A percentile compares a stretch with the other conserved stretches of the same genome.
Conservation (phyloP, 2,888 invertebrate species). For the Hymenopus coronatus region DNA sequence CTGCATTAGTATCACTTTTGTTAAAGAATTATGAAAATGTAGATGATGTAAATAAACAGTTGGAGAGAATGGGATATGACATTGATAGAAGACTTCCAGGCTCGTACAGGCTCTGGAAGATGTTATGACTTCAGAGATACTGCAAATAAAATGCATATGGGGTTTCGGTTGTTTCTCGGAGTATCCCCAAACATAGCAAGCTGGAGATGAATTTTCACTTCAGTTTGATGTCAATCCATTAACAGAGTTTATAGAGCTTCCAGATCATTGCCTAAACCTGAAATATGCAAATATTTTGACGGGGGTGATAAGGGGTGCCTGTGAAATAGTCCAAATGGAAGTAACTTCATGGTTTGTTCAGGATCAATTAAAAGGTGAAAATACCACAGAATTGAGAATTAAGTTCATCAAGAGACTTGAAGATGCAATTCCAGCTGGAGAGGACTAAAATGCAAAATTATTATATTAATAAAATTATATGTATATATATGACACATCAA, state of each 20-base stretch:
- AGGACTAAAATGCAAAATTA: conserved; percentile 67
- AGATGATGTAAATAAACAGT: conserved; percentile 96
- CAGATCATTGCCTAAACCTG: conserved; percentile 74
- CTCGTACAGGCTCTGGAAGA: conserved; percentile 82
- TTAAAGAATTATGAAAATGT: conserved; percentile 94
- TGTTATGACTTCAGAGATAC: conserved; percentile 96
- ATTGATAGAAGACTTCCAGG: conserved; percentile 95
- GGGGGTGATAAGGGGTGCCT: conserved; percentile 87
- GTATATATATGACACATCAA: too few relatives aligned
- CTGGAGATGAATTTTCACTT: conserved; percentile 95
- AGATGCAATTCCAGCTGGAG: conserved; percentile 97
- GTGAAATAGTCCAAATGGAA: conserved; percentile 96
- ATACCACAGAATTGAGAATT: conserved; percentile 88
- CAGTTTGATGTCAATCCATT: conserved; percentile 93
- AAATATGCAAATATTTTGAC: conserved; percentile 92
- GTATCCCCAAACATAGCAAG: conserved; percentile 85
- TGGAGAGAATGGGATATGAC: conserved; percentile 95
- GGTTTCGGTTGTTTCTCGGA: conserved; percentile 80
- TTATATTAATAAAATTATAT: neutral
- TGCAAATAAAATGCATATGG: conserved; percentile 77
- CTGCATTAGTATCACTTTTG: conserved; percentile 95
- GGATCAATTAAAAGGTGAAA: conserved; percentile 93
- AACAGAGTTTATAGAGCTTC: conserved; percentile 95
- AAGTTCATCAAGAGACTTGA: conserved; percentile 93
- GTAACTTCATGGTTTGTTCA: conserved; percentile 91